Conservation (phyloP, 2,113 vertebrate genomes). For the Rynchops niger region DNA sequence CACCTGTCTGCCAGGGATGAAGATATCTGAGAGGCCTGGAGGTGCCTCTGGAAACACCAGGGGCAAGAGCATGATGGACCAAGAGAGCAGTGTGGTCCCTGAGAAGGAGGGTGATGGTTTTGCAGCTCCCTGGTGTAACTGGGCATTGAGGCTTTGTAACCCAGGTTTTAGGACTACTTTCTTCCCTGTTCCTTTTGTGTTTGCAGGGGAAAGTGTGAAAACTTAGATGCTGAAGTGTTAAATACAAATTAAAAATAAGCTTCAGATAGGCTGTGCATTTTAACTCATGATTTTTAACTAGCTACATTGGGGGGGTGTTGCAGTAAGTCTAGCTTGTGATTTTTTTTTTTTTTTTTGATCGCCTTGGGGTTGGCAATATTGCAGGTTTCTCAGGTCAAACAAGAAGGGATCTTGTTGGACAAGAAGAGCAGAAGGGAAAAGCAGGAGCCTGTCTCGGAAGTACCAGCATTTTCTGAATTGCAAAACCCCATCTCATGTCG, state of each 20-base stretch:
- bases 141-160: background rate
- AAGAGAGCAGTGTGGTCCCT: accelerated
- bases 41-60: background rate
- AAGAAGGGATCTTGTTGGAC: constrained; percentile 47
- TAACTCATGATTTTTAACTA: background rate
- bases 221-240: background rate
- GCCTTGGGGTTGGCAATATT: constrained; percentile 14
- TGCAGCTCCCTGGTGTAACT: background rate
- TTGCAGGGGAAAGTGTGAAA: background rate
- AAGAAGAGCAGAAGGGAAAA: constrained; percentile 33
- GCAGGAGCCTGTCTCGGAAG: background rate
- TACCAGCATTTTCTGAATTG: background rate
- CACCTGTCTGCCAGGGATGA: background rate
- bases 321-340: background rate
- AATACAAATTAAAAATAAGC: constrained; percentile 29
- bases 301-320: background rate
- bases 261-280: background rate
- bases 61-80: background rate
- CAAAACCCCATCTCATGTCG: background rate
- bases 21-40: background rate
- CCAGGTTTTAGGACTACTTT: background rate
- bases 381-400: constrained; percentile 59
- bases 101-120: background rate
- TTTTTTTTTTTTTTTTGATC: background rate
- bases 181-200: background rate